Percentiles rank a stretch among this genome's conserved stretches.
phyloP scores from a whole-genome alignment of 1,140 invertebrate genomes.

The Drosophila pruinosa region DNA sequence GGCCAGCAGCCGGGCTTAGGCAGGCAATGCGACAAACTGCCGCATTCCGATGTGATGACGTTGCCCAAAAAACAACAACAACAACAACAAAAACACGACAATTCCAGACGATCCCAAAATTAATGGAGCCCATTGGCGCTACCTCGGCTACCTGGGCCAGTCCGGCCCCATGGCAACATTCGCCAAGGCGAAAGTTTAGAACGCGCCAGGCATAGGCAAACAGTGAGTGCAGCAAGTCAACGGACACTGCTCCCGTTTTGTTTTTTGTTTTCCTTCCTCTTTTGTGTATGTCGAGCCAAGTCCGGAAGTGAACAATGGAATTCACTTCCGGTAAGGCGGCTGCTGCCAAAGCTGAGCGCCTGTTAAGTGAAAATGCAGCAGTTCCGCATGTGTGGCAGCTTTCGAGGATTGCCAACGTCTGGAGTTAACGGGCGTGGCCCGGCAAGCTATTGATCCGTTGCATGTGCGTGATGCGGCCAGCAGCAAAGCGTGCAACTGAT shows the following conservation, averaged over 20 bases:
- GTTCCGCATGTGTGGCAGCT: slow-evolving; percentile 79
- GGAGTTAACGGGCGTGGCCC: slow-evolving; percentile 60
- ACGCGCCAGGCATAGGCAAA: slow-evolving; percentile 51
- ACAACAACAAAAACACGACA: no score
- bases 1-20: slow-evolving; percentile 61
- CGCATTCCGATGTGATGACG: slow-evolving; percentile 73
- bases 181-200: slow-evolving; percentile 67
- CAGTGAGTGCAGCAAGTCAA: slow-evolving; percentile 32
- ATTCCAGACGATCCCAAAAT: not conserved
- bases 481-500: slow-evolving; percentile 19
- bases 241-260: no score
- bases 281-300: not conserved
- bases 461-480: slow-evolving; percentile 61
- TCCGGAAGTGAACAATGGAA: slow-evolving; percentile 67
- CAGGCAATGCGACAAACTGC: slow-evolving; percentile 24
- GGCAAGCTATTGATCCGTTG: slow-evolving; percentile 77
- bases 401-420: slow-evolving; percentile 4
- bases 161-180: slow-evolving; percentile 72
- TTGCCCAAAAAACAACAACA: slow-evolving; percentile 25
- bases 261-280: no score
- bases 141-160: not conserved
- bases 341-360: slow-evolving; percentile 54
- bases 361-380: slow-evolving; percentile 79
- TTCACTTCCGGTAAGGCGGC: slow-evolving; percentile 68
- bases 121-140: slow-evolving; percentile 44